phyloP scores from a whole-genome alignment of 2,888 invertebrate species.

The Girardia tigrina region DNA sequence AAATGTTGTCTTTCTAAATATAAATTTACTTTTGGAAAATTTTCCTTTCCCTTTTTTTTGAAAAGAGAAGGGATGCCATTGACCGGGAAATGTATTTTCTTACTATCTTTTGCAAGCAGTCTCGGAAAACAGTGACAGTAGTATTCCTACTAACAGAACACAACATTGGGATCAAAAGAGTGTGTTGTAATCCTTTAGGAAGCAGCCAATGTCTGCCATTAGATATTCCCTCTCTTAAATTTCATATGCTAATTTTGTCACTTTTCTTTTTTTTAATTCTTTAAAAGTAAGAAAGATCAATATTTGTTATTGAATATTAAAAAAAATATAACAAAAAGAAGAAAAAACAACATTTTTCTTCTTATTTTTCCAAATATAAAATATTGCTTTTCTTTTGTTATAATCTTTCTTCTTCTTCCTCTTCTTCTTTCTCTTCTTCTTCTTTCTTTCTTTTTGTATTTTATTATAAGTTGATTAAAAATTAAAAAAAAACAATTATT shows the following conservation, averaged over 20 bases:
- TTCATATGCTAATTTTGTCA: constrained; percentile 18
- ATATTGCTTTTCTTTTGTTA: too few species aligned
- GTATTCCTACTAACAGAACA: constrained; percentile 4
- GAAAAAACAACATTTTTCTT: not conserved
- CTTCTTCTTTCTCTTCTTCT: too few species aligned
- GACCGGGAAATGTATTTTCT: constrained; percentile 18
- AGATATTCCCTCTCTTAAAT: constrained; percentile 17
- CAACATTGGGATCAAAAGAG: constrained; percentile 1
- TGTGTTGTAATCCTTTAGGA: constrained; percentile 16
- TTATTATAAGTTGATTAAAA: too few species aligned
- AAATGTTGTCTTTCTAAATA: constrained; percentile 3
- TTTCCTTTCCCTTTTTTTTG: constrained; percentile 5
- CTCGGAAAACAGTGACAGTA: not conserved
- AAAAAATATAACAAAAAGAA: not conserved
- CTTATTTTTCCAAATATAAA: too few species aligned
- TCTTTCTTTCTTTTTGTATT: too few species aligned
- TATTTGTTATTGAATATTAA: not conserved
- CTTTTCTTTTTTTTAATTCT: constrained; percentile 20
- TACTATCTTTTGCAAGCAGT: not conserved
- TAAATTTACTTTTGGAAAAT: constrained; percentile 19
- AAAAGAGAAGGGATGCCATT: not conserved
- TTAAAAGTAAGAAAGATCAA: constrained; percentile 4
- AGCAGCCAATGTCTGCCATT: constrained; percentile 20
- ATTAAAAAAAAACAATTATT: too few species aligned
- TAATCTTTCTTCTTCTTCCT: too few species aligned